phyloP scores from a whole-genome alignment of 2,888 invertebrate species.

The Hirtodrosophila confusa region DNA sequence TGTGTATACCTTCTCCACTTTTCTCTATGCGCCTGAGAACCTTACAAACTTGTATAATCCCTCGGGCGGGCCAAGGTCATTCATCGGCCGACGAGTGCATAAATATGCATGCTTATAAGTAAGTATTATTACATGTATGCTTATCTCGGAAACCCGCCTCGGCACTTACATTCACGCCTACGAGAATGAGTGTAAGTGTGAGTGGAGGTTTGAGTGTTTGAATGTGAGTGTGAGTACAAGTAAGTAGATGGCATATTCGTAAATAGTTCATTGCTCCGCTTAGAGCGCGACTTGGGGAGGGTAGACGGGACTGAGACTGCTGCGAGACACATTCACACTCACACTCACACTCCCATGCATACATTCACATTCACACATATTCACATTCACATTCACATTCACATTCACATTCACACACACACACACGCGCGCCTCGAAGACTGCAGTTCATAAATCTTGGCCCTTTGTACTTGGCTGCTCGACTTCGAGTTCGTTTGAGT shows the following conservation, averaged over 20 bases:
- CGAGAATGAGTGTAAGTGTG: constrained; percentile 12
- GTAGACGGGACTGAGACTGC: constrained; percentile 33
- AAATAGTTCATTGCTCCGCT: constrained; percentile 76
- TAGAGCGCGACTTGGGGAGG: constrained; percentile 56
- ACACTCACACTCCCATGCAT: constrained; percentile 8
- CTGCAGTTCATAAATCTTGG: constrained; percentile 77
- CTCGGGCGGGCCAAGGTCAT: constrained; percentile 61
- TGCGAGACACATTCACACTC: constrained; percentile 36
- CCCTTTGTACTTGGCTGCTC: constrained; percentile 61
- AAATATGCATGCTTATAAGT: constrained; percentile 65
- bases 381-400: constrained; percentile 7
- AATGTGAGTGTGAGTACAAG: background rate
- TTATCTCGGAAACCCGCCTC: constrained; percentile 51
- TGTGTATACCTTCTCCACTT: no score
- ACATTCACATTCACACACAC: constrained; percentile 15
- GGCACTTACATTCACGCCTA: constrained; percentile 41
- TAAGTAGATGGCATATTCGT: constrained; percentile 61
- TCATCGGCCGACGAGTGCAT: constrained; percentile 44
- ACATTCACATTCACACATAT: constrained; percentile 1
- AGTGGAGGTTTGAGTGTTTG: constrained; percentile 9
- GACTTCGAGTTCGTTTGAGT: constrained; percentile 36
- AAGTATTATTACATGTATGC: constrained; percentile 53
- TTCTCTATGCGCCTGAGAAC: constrained; percentile 45
- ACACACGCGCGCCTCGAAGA: constrained; percentile 31
- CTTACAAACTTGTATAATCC: constrained; percentile 14